These are phyloP conservation scores for Myathropa florea DNA, from an alignment of 2,888 invertebrate genomes.

Conservation along the genomic window DNA sequence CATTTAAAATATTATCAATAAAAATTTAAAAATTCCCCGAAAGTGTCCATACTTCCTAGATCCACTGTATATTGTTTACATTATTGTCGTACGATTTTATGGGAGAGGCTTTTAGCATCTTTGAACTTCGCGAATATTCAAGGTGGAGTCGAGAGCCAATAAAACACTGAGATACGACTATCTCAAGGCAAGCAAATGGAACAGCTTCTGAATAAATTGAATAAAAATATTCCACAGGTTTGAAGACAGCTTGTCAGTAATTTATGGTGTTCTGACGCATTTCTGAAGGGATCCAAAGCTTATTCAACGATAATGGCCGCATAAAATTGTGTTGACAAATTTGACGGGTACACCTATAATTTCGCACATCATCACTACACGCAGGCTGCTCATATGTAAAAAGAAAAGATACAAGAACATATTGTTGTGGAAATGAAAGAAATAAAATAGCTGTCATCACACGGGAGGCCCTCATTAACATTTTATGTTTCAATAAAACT, in stretches of 20 bases:
- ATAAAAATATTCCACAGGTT: background rate
- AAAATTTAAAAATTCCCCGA: no score
- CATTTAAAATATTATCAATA: no score
- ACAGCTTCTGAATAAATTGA: background rate
- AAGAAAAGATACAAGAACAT: background rate
- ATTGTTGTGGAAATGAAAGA: background rate
- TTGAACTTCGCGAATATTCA: no score
- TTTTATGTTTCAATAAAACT: background rate
- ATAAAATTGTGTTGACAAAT: background rate
- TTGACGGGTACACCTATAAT: background rate
- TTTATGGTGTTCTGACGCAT: background rate
- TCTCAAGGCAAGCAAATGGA: no score
- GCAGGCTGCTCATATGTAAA: background rate
- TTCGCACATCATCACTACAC: background rate
- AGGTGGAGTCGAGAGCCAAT: no score
- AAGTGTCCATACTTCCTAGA: no score
- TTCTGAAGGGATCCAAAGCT: background rate
- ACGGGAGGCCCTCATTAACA: background rate
- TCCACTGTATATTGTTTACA: no score
- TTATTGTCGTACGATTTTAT: no score
- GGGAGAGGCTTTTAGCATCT: no score
- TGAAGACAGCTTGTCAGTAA: background rate
- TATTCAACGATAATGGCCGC: background rate
- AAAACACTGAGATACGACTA: no score
- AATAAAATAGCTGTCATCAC: background rate